Percentiles rank a stretch among this genome's conserved stretches.
Evolutionary conservation across 2,797 vertebrate genomes (phyloP).

Genomic region (Australoheros facetus): DNA sequence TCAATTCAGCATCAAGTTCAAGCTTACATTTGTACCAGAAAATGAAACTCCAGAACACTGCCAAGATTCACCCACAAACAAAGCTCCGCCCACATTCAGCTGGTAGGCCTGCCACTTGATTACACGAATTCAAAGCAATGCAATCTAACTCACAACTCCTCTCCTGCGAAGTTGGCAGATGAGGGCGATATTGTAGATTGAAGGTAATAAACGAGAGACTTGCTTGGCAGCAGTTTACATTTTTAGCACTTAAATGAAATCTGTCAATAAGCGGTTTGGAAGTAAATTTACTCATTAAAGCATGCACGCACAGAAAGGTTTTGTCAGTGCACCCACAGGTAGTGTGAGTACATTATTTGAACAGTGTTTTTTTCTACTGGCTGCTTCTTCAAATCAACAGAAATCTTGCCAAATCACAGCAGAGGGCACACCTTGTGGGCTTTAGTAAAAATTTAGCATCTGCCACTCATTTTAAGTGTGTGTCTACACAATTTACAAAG

Average conservation of each 20-base stretch:
- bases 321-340: background rate
- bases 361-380: background rate
- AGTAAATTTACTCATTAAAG: background rate
- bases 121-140: background rate
- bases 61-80: background rate
- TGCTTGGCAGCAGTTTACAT: rapidly evolving
- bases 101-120: background rate
- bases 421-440: background rate
- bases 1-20: background rate
- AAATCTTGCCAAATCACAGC: background rate
- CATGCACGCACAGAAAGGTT: background rate
- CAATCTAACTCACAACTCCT: background rate
- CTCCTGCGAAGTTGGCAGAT: background rate
- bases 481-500: conserved; percentile 1
- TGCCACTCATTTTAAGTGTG: conserved; percentile 1
- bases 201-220: background rate
- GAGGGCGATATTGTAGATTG: background rate
- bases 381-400: background rate
- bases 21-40: background rate
- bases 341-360: background rate
- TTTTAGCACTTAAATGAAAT: background rate
- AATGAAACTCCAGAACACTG: background rate
- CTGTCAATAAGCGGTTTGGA: background rate
- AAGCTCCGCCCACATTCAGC: background rate
- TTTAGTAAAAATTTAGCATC: background rate